phyloP scores from a whole-genome alignment of 2,888 invertebrate genomes.

The Drosophila acutilabella region DNA sequence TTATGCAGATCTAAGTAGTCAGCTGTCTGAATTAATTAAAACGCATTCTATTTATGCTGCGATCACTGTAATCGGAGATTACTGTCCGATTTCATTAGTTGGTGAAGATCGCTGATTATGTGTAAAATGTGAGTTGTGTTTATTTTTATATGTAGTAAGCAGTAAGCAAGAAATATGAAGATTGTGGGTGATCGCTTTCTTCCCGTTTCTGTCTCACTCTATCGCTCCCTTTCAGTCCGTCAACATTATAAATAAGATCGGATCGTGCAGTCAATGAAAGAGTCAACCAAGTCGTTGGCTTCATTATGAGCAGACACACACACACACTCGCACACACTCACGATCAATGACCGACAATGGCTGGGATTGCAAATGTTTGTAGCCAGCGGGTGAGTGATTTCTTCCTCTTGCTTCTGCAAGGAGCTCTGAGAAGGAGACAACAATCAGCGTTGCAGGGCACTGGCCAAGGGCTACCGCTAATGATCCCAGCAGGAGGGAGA shows the following conservation, averaged over 20 bases:
- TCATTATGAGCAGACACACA: slow-evolving; percentile 63
- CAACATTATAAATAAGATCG: slow-evolving; percentile 56
- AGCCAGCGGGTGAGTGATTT: slow-evolving; percentile 69
- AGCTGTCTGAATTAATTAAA: slow-evolving; percentile 13
- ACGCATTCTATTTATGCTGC: background rate
- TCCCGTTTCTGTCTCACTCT: slow-evolving; percentile 9
- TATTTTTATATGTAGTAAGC: background rate
- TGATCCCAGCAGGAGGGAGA: slow-evolving; percentile 39
- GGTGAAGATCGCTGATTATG: slow-evolving; percentile 16
- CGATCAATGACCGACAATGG: slow-evolving; percentile 76
- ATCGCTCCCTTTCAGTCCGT: slow-evolving; percentile 22
- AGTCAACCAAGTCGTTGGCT: slow-evolving; percentile 71
- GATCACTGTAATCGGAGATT: slow-evolving; percentile 19
- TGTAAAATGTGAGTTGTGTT: slow-evolving; percentile 8
- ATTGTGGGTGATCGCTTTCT: slow-evolving; percentile 17
- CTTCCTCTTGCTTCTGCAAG: slow-evolving; percentile 55
- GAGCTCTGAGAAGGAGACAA: slow-evolving; percentile 30
- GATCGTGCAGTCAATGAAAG: slow-evolving; percentile 66
- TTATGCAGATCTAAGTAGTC: background rate
- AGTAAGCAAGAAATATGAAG: slow-evolving; percentile 4
- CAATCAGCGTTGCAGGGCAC: slow-evolving; percentile 46
- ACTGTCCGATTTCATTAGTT: slow-evolving; percentile 16
- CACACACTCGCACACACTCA: slow-evolving; percentile 24
- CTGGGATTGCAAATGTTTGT: slow-evolving; percentile 37
- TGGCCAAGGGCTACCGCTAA: slow-evolving; percentile 71